Percentiles rank a stretch among this genome's conserved stretches.
These are phyloP conservation scores for Parauchenoglanis punctatus DNA, from an alignment of 2,797 vertebrate genomes.

Conservation along the genomic window DNA sequence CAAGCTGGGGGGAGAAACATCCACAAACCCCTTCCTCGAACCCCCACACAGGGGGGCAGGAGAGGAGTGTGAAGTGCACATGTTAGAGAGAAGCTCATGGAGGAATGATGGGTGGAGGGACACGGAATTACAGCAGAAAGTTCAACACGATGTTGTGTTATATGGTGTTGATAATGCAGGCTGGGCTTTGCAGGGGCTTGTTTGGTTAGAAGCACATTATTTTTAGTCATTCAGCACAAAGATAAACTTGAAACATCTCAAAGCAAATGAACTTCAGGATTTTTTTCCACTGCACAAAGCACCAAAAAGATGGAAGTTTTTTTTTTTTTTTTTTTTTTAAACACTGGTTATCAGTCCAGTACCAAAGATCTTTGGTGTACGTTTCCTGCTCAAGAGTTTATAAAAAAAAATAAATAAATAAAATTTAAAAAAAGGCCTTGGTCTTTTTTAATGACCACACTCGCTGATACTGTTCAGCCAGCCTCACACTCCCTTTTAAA, in stretches of 20 bases:
- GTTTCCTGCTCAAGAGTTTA: neutral
- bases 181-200: conserved; percentile 16
- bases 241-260: conserved; percentile 33
- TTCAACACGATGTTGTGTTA: conserved; percentile 10
- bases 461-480: too few relatives aligned
- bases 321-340: too few relatives aligned
- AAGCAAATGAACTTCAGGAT: conserved; percentile 15
- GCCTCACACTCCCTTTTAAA: neutral
- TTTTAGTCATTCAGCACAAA: conserved; percentile 12
- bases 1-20: conserved; percentile 69
- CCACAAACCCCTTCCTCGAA: conserved; percentile 47
- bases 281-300: conserved; percentile 8
- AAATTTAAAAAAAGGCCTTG: neutral
- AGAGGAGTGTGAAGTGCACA: conserved; percentile 39
- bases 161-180: conserved; percentile 43
- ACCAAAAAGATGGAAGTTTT: neutral
- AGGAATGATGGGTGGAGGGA: conserved; percentile 4
- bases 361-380: neutral
- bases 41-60: conserved; percentile 44
- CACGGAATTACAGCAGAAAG: conserved; percentile 31
- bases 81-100: conserved; percentile 48
- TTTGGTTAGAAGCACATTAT: neutral
- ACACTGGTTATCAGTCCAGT: too few relatives aligned
- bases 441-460: neutral
- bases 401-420: neutral